Conservation (phyloP, 2,113 vertebrate genomes). For the Nymphicus hollandicus region DNA sequence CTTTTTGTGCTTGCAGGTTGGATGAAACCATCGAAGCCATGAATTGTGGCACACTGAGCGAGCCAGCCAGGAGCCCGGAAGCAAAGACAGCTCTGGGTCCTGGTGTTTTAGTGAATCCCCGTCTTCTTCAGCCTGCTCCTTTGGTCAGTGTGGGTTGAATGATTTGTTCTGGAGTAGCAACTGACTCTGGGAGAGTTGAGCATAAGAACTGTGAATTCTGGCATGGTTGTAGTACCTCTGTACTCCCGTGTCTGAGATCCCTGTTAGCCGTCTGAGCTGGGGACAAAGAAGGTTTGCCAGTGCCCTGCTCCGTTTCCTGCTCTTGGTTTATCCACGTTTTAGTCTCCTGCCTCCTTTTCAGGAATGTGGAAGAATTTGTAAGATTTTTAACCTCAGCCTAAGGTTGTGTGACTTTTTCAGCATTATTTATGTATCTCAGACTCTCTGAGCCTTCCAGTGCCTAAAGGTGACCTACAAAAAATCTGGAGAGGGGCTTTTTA, state of each 20-base stretch:
- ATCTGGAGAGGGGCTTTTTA: not conserved
- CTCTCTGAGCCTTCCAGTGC: not conserved
- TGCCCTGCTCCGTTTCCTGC: not conserved
- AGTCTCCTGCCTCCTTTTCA: not conserved
- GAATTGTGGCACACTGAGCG: constrained; percentile 65
- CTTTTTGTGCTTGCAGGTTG: constrained; percentile 75
- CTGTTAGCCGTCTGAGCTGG: not conserved
- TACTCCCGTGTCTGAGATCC: not conserved
- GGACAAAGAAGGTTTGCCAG: not conserved
- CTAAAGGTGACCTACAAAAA: not conserved
- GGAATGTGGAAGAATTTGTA: not conserved
- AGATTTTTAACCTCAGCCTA: not conserved
- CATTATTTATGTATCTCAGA: not conserved
- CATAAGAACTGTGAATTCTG: not conserved
- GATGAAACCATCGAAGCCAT: constrained; percentile 87
- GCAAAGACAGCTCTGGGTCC: constrained; percentile 46
- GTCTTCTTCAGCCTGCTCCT: constrained; percentile 83
- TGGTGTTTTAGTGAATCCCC: constrained; percentile 88
- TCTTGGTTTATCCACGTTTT: not conserved
- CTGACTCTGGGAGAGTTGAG: not conserved
- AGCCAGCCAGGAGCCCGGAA: constrained; percentile 35
- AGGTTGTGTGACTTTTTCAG: not conserved
- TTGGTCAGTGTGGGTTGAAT: constrained; percentile 72
- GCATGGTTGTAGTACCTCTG: rapidly evolving
- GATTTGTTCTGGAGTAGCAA: not conserved